phyloP scores from a whole-genome alignment of 1,140 invertebrate species.

The Mycetomoellerius zeteki region DNA sequence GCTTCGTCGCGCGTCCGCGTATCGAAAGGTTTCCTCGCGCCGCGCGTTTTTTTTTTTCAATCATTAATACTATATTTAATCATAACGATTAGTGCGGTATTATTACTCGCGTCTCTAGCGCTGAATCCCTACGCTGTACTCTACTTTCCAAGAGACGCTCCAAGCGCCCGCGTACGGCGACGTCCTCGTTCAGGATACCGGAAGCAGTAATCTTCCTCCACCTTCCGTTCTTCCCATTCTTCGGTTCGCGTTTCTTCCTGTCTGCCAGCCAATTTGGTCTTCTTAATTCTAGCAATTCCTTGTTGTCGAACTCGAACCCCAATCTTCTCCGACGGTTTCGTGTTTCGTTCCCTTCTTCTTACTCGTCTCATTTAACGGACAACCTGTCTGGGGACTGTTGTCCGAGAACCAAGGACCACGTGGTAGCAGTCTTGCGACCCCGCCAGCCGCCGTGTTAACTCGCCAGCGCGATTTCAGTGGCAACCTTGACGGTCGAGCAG shows the following conservation, averaged over 20 bases:
- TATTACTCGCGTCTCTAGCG: constrained; percentile 73
- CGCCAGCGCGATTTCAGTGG: constrained; percentile 63
- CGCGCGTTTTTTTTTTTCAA: constrained; percentile 50
- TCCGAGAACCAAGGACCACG: not conserved
- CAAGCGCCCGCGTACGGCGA: not conserved
- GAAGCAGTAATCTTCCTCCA: not conserved
- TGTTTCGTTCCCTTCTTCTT: not conserved
- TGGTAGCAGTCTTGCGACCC: constrained; percentile 1
- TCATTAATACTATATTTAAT: constrained; percentile 73
- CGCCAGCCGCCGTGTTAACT: constrained; percentile 70
- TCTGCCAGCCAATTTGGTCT: not conserved
- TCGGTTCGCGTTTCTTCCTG: not conserved
- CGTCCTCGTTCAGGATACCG: not conserved
- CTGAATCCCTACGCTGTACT: constrained; percentile 75
- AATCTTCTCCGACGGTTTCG: not conserved
- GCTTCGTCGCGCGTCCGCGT: not conserved
- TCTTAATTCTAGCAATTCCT: constrained; percentile 34
- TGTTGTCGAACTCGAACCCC: not conserved
- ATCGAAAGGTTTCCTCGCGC: constrained; percentile 46
- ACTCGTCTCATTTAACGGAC: not conserved
- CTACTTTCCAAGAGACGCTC: constrained; percentile 65
- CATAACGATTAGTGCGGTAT: constrained; percentile 71
- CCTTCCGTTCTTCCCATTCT: not conserved
- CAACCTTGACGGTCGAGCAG: constrained; percentile 51
- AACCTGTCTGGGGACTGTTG: not conserved